phyloP scores from a whole-genome alignment of 2,888 invertebrate genomes.

The Agrochola lychnidis region DNA sequence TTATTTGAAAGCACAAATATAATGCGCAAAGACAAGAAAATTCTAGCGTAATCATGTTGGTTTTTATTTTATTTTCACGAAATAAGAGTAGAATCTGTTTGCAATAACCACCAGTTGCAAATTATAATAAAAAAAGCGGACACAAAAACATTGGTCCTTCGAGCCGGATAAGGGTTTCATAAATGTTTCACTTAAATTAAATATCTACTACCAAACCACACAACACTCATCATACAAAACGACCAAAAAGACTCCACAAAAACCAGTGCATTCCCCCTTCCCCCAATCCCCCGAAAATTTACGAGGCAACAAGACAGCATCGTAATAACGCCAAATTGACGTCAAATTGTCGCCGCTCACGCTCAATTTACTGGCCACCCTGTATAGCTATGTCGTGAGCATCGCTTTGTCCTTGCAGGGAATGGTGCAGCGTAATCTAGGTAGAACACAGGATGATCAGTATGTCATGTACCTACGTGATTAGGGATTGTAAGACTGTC shows the following conservation, averaged over 20 bases:
- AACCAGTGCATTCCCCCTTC: slow-evolving; percentile 19
- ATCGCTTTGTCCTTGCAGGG: slow-evolving; percentile 38
- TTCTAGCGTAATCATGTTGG: not conserved
- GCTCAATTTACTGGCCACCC: slow-evolving; percentile 67
- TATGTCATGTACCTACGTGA: not conserved
- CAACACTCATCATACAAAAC: slow-evolving; percentile 18
- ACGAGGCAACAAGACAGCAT: slow-evolving; percentile 72
- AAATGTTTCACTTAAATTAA: not conserved
- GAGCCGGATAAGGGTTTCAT: not conserved
- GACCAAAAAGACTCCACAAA: slow-evolving; percentile 23
- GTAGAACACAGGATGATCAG: slow-evolving; percentile 15
- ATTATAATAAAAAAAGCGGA: not conserved
- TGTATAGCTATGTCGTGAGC: slow-evolving; percentile 27
- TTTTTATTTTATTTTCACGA: too few species aligned
- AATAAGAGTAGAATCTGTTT: too few species aligned
- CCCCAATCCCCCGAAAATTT: slow-evolving; percentile 61
- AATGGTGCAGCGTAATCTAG: slow-evolving; percentile 28
- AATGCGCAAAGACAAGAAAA: too few species aligned
- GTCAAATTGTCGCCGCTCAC: slow-evolving; percentile 75
- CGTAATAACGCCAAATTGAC: slow-evolving; percentile 79
- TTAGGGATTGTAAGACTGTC: not conserved
- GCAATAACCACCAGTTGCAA: not conserved
- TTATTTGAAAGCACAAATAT: not conserved
- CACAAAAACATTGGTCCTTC: not conserved
- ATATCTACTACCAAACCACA: not conserved